Percentiles rank a stretch among this genome's conserved stretches.
These are phyloP conservation scores for Clarias magur DNA, from an alignment of 2,113 vertebrate genomes.

Conservation along the genomic window DNA sequence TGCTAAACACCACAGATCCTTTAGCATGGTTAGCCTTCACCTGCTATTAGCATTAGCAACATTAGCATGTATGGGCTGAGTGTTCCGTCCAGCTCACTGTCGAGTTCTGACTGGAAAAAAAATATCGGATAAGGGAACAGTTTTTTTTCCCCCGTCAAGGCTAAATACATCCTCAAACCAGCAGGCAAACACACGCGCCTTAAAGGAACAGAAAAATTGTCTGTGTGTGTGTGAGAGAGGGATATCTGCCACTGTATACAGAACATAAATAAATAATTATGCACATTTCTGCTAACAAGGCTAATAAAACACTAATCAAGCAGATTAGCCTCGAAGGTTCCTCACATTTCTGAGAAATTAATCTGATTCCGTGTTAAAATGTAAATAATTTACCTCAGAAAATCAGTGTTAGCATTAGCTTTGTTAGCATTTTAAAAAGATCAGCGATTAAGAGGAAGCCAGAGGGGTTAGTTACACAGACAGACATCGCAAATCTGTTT, in stretches of 20 bases:
- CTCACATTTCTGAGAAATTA: too few species aligned
- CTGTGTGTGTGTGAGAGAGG: neutral
- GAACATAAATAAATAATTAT: neutral
- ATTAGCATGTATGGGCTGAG: slow-evolving; percentile 9
- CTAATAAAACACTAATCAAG: neutral
- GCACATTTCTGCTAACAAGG: neutral
- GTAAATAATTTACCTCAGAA: neutral
- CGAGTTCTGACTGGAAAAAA: slow-evolving; percentile 9
- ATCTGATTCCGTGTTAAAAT: neutral
- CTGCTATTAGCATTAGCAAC: slow-evolving; percentile 19
- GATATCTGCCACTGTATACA: neutral
- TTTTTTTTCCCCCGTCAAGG: neutral
- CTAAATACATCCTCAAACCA: slow-evolving; percentile 6
- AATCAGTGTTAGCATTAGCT: slow-evolving; percentile 16
- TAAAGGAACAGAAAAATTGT: neutral
- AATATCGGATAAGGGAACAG: too few species aligned
- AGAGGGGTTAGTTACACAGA: slow-evolving; percentile 16
- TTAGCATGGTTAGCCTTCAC: slow-evolving; percentile 24
- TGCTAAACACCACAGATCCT: slow-evolving; percentile 10
- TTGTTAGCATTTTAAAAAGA: slow-evolving; percentile 6
- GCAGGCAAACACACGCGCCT: neutral
- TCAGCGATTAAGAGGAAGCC: slow-evolving; percentile 8
- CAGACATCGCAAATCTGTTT: neutral
- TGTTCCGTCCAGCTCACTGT: slow-evolving; percentile 12
- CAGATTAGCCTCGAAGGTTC: neutral